These are phyloP conservation scores for Holacanthella duospinosa DNA, from an alignment of 2,888 invertebrate genomes.

Conservation along the genomic window DNA sequence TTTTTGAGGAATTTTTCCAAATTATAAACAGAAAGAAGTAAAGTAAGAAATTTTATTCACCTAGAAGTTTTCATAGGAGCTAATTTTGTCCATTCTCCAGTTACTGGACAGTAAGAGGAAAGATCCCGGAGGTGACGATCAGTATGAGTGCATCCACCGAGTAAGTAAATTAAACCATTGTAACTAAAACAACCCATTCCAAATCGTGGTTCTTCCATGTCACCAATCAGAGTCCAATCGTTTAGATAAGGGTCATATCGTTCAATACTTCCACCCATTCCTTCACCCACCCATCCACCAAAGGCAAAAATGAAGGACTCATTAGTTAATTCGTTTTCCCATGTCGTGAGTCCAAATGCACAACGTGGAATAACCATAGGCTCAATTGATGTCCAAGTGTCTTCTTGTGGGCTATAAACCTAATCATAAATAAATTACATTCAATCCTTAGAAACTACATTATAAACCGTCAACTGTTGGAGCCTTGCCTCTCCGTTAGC, in stretches of 20 bases:
- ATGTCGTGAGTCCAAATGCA: constrained; percentile 73
- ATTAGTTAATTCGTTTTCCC: constrained; percentile 56
- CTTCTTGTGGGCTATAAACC: constrained; percentile 62
- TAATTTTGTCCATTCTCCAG: constrained; percentile 65
- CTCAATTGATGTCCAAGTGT: constrained; percentile 50
- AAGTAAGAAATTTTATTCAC: neutral
- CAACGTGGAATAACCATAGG: constrained; percentile 75
- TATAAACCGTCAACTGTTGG: no score
- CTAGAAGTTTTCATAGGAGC: constrained; percentile 55
- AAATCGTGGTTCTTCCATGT: constrained; percentile 72
- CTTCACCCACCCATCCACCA: constrained; percentile 87
- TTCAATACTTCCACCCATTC: constrained; percentile 79
- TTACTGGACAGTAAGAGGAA: constrained; percentile 67
- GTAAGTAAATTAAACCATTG: constrained; percentile 62
- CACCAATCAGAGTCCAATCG: constrained; percentile 65
- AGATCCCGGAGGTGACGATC: constrained; percentile 69
- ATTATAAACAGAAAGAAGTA: neutral
- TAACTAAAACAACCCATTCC: constrained; percentile 78
- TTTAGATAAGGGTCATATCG: constrained; percentile 69
- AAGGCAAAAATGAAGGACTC: constrained; percentile 55
- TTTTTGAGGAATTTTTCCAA: neutral
- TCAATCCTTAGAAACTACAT: neutral
- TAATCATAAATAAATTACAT: constrained; percentile 1
- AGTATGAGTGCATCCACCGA: constrained; percentile 76
- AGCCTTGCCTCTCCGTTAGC: constrained; percentile 61